phyloP scores from a whole-genome alignment of 1,140 invertebrate genomes.

The Oryctes rhinoceros region DNA sequence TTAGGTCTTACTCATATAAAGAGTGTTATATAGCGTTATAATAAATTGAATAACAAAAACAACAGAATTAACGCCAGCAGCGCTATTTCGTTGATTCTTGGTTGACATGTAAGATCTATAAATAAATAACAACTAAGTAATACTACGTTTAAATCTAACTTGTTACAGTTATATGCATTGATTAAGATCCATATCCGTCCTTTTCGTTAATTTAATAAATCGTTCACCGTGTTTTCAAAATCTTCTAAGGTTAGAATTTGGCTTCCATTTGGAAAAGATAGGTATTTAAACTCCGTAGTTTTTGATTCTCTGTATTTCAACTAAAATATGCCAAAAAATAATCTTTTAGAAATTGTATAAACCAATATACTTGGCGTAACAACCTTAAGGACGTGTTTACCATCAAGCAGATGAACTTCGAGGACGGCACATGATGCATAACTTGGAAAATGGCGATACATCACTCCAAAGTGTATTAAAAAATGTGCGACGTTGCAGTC shows the following conservation, averaged over 20 bases:
- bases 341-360: background rate
- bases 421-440: slow-evolving; percentile 61
- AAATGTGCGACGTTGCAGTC: slow-evolving; percentile 76
- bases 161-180: too few relatives aligned
- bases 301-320: background rate
- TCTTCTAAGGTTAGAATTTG: background rate
- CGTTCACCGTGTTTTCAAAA: background rate
- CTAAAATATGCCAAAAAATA: background rate
- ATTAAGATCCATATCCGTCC: too few relatives aligned
- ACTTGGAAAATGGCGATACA: slow-evolving; percentile 66
- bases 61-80: too few relatives aligned
- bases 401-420: slow-evolving; percentile 41
- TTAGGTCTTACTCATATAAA: too few relatives aligned
- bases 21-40: too few relatives aligned
- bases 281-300: background rate
- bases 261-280: slow-evolving; percentile 1
- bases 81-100: too few relatives aligned
- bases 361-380: background rate
- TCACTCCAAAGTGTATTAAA: slow-evolving; percentile 69
- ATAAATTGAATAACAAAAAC: too few relatives aligned
- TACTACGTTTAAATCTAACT: too few relatives aligned
- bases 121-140: too few relatives aligned
- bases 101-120: too few relatives aligned
- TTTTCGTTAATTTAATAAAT: background rate
- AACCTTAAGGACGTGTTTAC: slow-evolving; percentile 45